Percentiles rank a stretch among this genome's conserved stretches.
Conservation (phyloP, 2,888 invertebrate species). For the Xylota segnis region DNA sequence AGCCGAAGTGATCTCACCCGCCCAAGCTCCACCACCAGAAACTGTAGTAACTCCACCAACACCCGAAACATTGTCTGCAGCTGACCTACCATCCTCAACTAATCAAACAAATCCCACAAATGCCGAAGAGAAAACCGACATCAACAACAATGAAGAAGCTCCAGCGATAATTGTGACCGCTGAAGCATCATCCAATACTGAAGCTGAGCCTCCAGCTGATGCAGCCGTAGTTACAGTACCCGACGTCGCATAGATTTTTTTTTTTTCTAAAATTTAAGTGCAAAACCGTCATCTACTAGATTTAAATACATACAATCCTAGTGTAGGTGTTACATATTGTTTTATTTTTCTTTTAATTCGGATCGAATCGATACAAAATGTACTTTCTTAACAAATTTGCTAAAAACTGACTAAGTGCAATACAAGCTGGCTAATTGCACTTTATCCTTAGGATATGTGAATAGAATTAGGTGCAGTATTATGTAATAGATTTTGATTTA, state of each 20-base stretch:
- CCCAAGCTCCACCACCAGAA: slow-evolving; percentile 23
- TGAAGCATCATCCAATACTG: slow-evolving; percentile 45
- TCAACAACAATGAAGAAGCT: slow-evolving; percentile 74
- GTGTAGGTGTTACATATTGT: slow-evolving; percentile 27
- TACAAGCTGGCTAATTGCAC: slow-evolving; percentile 32
- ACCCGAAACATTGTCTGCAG: slow-evolving; percentile 39
- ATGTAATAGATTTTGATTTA: slow-evolving; percentile 56
- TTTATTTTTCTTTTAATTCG: slow-evolving; percentile 34
- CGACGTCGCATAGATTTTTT: slow-evolving; percentile 6
- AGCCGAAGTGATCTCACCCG: background rate
- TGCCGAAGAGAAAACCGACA: slow-evolving; percentile 65
- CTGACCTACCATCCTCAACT: slow-evolving; percentile 13
- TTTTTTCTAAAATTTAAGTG: slow-evolving; percentile 40
- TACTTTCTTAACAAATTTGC: slow-evolving; percentile 28
- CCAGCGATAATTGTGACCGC: slow-evolving; percentile 38
- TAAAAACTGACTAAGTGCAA: slow-evolving; percentile 24
- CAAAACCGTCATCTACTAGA: slow-evolving; percentile 34
- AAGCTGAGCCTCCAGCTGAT: slow-evolving; percentile 74
- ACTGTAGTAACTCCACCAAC: slow-evolving; percentile 65
- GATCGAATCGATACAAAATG: slow-evolving; percentile 32
- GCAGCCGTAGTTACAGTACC: slow-evolving; percentile 6
- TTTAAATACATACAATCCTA: slow-evolving; percentile 51
- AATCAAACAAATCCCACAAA: slow-evolving; percentile 5
- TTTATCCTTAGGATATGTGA: slow-evolving; percentile 38
- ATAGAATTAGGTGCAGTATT: slow-evolving; percentile 77